These are phyloP conservation scores for Pipistrellus pipistrellus DNA, from an alignment of 2,797 vertebrate genomes.

Conservation along the genomic window DNA sequence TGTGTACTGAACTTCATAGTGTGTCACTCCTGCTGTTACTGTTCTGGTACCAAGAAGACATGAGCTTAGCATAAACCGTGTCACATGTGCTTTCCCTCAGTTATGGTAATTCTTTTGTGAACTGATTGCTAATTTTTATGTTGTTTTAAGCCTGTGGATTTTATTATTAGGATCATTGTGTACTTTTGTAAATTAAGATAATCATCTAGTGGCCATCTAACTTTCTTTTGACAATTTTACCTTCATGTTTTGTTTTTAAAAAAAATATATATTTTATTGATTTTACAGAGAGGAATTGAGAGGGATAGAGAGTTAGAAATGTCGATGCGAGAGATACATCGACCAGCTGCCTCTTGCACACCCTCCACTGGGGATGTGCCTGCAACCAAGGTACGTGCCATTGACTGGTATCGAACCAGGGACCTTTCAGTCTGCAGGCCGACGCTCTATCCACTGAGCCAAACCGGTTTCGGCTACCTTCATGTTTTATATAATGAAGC, in stretches of 20 bases:
- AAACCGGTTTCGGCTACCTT: neutral
- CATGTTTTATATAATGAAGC: neutral
- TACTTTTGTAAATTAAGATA: neutral
- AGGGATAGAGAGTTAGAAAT: too few relatives aligned
- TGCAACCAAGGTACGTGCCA: too few relatives aligned
- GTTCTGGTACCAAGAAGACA: neutral
- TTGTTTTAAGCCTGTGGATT: neutral
- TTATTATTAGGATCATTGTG: neutral
- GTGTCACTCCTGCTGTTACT: neutral
- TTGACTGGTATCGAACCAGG: too few relatives aligned
- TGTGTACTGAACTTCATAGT: neutral
- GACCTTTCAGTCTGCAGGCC: too few relatives aligned
- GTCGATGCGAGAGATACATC: too few relatives aligned
- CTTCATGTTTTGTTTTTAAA: neutral
- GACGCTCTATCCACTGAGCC: too few relatives aligned
- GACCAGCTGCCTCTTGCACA: too few relatives aligned
- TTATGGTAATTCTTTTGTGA: neutral
- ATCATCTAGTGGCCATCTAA: neutral
- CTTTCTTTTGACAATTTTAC: neutral
- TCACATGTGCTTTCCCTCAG: neutral
- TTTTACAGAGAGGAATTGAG: too few relatives aligned
- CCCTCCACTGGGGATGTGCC: too few relatives aligned
- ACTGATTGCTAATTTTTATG: neutral
- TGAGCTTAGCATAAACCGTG: neutral
- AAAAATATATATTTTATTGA: too few relatives aligned